Base-by-base conservation (phyloP, 2,113 vertebrate species). In the Colinus virginianus region DNA sequence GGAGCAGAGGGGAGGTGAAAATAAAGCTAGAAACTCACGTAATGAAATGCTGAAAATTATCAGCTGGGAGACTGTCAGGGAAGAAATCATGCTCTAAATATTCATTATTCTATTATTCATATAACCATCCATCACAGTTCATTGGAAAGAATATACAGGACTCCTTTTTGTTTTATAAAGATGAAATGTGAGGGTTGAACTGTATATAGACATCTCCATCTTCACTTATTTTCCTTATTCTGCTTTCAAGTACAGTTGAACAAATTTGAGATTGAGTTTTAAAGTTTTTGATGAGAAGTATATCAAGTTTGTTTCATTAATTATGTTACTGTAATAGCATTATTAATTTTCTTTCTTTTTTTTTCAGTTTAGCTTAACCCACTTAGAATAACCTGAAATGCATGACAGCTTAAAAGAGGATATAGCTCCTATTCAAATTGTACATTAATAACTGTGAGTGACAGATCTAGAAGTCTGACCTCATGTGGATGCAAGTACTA, bases 341-440 rank as follows among this genome's bases (percentile, higher is more conserved):
- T 64, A 34, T 28, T 77, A 18, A 56, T 92, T 56, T 90, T 77
- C n/a, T 23, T 92, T 78, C 13, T 34, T 23, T 59, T 22, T 34
- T 59, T 20, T 67, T 80, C n/a, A 90, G 78, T 70, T 84, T 14
- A 76, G 6, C 26, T 53, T 76, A 38, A 84, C 19, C 51, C 1
- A 1, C 20, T 84, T 68, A 84, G 28, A 70, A 2, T 8, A 53
- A 22, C 8, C 21, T 64, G n/a, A 21, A 83, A 45, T 40, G 12
- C 13, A 34, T 55, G 17, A 61, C 17, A 78, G 26, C 5, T 7
- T 86, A 58, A 53, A 78, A 76, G 7, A 59, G 18, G 26, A 80
- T 22, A 56, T 28, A 42, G 6, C 8, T 77, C 21, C 51, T 15
- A 56, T 56, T 78, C 38, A 43, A 90, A 64, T 83, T 58, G 34